phyloP scores from a whole-genome alignment of 2,113 vertebrate genomes.

The Hippocampus zosterae region DNA sequence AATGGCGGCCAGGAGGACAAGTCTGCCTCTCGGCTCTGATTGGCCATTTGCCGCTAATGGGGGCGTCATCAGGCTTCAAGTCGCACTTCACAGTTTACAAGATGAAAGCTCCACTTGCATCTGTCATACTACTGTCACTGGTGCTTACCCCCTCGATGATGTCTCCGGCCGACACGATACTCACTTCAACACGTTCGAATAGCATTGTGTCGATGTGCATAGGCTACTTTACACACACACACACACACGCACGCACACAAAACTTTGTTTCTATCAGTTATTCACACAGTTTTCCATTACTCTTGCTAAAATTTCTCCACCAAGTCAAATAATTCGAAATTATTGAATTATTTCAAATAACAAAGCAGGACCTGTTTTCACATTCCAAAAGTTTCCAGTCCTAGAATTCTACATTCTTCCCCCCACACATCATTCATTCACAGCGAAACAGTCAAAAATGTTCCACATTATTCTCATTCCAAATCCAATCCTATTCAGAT shows the following conservation, averaged over 20 bases:
- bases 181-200: constrained; percentile 6
- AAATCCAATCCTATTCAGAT: not conserved
- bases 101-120: constrained; percentile 59
- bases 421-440: not conserved
- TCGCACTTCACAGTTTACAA: constrained; percentile 72
- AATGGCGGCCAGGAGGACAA: constrained; percentile 96
- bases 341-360: too few species aligned
- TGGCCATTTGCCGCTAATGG: constrained; percentile 71
- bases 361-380: not conserved
- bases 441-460: not conserved
- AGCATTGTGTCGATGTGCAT: not conserved
- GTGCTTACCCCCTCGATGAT: constrained; percentile 25
- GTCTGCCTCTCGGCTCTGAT: constrained; percentile 77
- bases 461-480: not conserved
- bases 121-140: constrained; percentile 55
- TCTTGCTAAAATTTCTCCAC: not conserved
- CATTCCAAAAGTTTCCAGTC: not conserved
- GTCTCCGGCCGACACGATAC: constrained; percentile 34
- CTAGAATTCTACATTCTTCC: not conserved
- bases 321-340: not conserved
- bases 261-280: too few species aligned
- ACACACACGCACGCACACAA: too few species aligned
- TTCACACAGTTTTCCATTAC: not conserved
- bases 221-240: too few species aligned
- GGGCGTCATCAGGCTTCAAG: constrained; percentile 66